These are phyloP conservation scores for Trichopoda pennipes DNA, from an alignment of 2,888 invertebrate genomes.

Conservation along the genomic window DNA sequence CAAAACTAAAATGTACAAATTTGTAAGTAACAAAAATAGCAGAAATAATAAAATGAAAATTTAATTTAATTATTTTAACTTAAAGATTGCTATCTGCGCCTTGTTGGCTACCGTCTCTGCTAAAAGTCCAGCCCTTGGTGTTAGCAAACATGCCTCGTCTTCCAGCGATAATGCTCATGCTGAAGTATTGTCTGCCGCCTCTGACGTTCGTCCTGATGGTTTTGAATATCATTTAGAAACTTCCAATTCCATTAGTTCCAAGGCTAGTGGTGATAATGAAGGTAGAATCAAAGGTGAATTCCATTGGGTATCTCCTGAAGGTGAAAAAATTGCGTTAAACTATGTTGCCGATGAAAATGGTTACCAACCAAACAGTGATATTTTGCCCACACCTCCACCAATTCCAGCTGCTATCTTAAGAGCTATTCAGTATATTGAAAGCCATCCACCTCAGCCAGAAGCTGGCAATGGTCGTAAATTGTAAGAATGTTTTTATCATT, in stretches of 20 bases:
- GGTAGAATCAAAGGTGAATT: constrained; percentile 72
- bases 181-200: constrained; percentile 37
- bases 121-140: constrained; percentile 7
- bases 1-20: not conserved
- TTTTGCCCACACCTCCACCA: constrained; percentile 70
- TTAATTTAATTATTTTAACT: not conserved
- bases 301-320: constrained; percentile 75
- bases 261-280: constrained; percentile 72
- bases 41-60: not conserved
- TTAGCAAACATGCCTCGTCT: not conserved
- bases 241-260: constrained; percentile 70
- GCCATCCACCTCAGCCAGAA: constrained; percentile 75
- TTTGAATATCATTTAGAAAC: constrained; percentile 71
- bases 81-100: constrained; percentile 72
- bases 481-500: no score
- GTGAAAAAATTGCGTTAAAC: constrained; percentile 71
- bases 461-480: no score
- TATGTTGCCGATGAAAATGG: constrained; percentile 76
- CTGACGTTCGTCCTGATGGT: constrained; percentile 73
- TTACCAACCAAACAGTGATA: constrained; percentile 69
- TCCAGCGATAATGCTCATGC: not conserved
- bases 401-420: constrained; percentile 67
- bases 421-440: constrained; percentile 81
- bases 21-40: not conserved
- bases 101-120: constrained; percentile 70